Conservation (phyloP, 2,113 vertebrate species). For the Nothobranchius kuhntae region DNA sequence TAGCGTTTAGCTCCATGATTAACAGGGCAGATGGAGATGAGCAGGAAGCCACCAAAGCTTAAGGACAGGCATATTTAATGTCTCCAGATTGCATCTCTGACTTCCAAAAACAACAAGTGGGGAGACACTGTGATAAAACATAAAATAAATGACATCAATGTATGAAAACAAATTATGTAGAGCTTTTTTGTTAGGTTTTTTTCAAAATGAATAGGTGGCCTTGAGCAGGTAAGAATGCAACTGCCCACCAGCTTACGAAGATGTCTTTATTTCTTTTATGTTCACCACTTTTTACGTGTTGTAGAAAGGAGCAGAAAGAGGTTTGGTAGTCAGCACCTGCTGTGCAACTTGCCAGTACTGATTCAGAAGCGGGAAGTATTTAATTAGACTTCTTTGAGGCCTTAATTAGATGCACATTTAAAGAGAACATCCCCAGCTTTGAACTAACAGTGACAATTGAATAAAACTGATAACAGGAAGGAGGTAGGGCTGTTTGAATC, state of each 20-base stretch:
- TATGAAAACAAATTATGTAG: constrained; percentile 50
- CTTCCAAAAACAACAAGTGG: constrained; percentile 47
- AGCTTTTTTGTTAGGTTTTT: constrained; percentile 6
- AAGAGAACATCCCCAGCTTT: constrained; percentile 43
- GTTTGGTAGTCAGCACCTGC: constrained; percentile 32
- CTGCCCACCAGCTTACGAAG: constrained; percentile 41
- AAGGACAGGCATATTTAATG: constrained; percentile 56
- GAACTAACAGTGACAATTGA: constrained; percentile 41
- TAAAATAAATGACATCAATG: constrained; percentile 53
- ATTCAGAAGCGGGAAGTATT: constrained; percentile 44
- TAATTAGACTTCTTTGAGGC: constrained; percentile 66
- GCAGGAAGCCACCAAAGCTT: constrained; percentile 55
- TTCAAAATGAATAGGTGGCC: constrained; percentile 46
- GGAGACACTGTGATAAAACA: constrained; percentile 39
- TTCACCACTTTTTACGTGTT: constrained; percentile 32
- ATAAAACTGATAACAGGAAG: constrained; percentile 46
- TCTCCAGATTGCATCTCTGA: constrained; percentile 44
- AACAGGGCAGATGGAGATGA: constrained; percentile 56
- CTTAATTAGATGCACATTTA: constrained; percentile 65
- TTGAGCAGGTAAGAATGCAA: constrained; percentile 30
- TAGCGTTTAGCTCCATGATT: constrained; percentile 53
- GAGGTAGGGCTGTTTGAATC: constrained; percentile 39
- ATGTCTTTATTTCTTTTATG: constrained; percentile 28
- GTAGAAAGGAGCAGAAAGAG: constrained; percentile 1
- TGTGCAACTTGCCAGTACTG: constrained; percentile 33